These are phyloP conservation scores for Rhamnusium bicolor DNA, from an alignment of 2,888 invertebrate genomes.

Conservation along the genomic window DNA sequence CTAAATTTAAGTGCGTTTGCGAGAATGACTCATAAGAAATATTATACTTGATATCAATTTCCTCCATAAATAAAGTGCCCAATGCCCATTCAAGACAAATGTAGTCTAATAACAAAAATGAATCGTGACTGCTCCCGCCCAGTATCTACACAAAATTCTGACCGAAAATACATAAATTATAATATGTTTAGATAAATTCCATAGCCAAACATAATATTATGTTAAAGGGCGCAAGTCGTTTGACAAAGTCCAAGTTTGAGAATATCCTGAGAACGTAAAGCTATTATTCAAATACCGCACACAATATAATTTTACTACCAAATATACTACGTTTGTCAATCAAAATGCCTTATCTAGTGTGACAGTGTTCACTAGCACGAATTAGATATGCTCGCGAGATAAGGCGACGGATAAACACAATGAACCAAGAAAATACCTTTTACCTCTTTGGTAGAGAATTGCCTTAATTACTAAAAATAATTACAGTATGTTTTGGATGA, in stretches of 20 bases:
- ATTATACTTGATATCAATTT: too few relatives aligned
- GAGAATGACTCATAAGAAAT: too few relatives aligned
- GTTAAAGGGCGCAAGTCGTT: not conserved
- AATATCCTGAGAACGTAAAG: not conserved
- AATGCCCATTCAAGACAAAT: too few relatives aligned
- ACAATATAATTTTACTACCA: conserved; percentile 39
- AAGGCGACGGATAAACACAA: not conserved
- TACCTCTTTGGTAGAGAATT: too few relatives aligned
- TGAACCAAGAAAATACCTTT: not conserved
- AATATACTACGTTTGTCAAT: conserved; percentile 41
- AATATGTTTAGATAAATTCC: not conserved
- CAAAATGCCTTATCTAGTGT: conserved; percentile 18
- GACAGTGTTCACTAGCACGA: not conserved
- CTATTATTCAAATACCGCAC: conserved; percentile 4
- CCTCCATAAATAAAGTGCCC: too few relatives aligned
- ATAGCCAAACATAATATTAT: not conserved
- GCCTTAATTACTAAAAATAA: too few relatives aligned
- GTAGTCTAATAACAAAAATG: not conserved
- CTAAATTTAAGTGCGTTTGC: too few relatives aligned
- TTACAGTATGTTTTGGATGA: too few relatives aligned
- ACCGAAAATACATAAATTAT: not conserved
- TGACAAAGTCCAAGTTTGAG: not conserved
- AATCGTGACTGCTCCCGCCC: not conserved
- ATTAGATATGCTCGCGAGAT: not conserved
- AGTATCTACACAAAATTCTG: not conserved